These are phyloP conservation scores for Ceriagrion tenellum DNA, from an alignment of 2,888 invertebrate species.

Conservation along the genomic window DNA sequence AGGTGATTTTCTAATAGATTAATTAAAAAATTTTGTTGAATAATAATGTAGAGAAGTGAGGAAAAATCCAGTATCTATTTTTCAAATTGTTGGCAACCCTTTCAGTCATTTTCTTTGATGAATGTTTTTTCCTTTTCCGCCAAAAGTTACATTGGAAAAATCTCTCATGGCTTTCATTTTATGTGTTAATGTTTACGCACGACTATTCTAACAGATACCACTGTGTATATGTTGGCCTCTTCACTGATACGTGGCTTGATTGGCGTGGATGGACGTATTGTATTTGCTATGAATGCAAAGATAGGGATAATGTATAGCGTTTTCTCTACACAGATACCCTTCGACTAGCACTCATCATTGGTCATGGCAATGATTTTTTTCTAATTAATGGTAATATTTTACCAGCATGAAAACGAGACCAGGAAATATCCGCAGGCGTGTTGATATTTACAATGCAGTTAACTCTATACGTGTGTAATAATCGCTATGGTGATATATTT, in stretches of 20 bases:
- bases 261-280: not conserved
- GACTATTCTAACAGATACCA: not conserved
- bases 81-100: not conserved
- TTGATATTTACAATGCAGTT: no score
- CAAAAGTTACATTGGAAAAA: not conserved
- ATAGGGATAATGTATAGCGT: no score
- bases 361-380: no score
- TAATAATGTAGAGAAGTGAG: not conserved
- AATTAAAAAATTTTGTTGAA: not conserved
- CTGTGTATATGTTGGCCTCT: not conserved
- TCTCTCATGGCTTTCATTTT: not conserved
- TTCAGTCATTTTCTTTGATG: not conserved
- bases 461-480: no score
- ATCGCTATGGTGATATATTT: no score
- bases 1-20: not conserved
- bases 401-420: no score
- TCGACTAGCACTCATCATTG: no score
- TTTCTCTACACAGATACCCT: no score
- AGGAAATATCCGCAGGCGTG: no score
- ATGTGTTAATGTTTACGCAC: not conserved
- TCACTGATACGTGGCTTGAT: not conserved
- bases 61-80: not conserved
- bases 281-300: not conserved
- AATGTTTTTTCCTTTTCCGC: not conserved
- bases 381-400: no score